Evolutionary conservation across 2,113 vertebrate genomes (phyloP).

Genomic region (Carlito syrichta): DNA sequence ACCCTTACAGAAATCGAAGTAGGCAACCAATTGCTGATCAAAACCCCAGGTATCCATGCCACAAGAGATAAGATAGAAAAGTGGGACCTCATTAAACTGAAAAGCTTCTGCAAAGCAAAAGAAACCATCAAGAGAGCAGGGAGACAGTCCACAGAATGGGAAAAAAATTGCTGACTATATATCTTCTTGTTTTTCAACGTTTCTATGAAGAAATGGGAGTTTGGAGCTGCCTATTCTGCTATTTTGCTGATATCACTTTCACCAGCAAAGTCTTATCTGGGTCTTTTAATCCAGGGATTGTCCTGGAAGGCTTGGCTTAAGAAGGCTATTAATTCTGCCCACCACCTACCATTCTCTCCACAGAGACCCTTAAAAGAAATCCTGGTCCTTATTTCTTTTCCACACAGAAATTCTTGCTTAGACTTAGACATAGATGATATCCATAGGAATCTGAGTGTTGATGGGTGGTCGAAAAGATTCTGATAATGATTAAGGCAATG

Average conservation of each 20-base stretch:
- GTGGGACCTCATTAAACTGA: too few species aligned
- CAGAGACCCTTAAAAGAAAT: neutral
- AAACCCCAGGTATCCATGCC: too few species aligned
- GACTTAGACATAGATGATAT: neutral
- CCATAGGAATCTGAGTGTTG: neutral
- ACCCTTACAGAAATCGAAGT: too few species aligned
- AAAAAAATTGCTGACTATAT: too few species aligned
- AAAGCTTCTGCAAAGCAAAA: too few species aligned
- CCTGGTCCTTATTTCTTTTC: neutral
- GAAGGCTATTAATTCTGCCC: neutral
- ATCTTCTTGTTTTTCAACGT: neutral
- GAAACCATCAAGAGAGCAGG: too few species aligned
- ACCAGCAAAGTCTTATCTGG: neutral
- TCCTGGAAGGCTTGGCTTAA: neutral
- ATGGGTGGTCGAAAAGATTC: neutral
- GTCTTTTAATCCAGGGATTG: neutral
- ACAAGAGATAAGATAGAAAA: too few species aligned
- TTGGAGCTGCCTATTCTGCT: neutral
- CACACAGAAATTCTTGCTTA: neutral
- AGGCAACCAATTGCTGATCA: too few species aligned
- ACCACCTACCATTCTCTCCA: neutral
- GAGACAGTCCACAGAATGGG: too few species aligned
- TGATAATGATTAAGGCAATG: neutral
- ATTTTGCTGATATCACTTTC: neutral
- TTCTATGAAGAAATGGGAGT: neutral